phyloP scores from a whole-genome alignment of 1,140 invertebrate species.

The Drosophila orena region DNA sequence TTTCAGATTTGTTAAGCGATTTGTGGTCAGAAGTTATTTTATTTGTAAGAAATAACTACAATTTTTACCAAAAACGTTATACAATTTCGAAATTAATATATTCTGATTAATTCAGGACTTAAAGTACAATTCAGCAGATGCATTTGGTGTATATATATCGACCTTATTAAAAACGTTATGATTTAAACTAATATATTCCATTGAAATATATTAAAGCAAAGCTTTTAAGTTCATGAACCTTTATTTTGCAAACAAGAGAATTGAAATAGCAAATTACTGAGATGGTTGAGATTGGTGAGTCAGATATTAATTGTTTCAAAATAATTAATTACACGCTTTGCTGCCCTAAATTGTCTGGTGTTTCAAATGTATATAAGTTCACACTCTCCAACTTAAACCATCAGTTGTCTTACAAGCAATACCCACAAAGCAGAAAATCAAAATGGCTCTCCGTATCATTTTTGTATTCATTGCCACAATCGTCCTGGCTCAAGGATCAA shows the following conservation, averaged over 20 bases:
- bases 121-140: too few relatives aligned
- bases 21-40: too few relatives aligned
- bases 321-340: neutral
- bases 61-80: too few relatives aligned
- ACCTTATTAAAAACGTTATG: too few relatives aligned
- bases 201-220: neutral
- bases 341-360: too few relatives aligned
- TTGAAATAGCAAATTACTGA: neutral
- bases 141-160: too few relatives aligned
- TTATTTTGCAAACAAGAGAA: neutral
- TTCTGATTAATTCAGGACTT: too few relatives aligned
- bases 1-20: too few relatives aligned
- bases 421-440: neutral
- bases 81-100: too few relatives aligned
- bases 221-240: neutral
- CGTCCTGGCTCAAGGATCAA: conserved; percentile 27
- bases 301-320: neutral
- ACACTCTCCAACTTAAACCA: neutral
- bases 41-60: too few relatives aligned
- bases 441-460: conserved; percentile 20
- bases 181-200: too few relatives aligned
- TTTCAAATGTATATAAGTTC: conserved; percentile 30
- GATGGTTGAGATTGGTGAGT: neutral
- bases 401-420: conserved; percentile 34
- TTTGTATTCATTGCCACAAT: conserved; percentile 21